A percentile compares a stretch with the other conserved stretches of the same genome.
phyloP scores from a whole-genome alignment of 2,797 vertebrate genomes.

The Onychomys leucogaster region DNA sequence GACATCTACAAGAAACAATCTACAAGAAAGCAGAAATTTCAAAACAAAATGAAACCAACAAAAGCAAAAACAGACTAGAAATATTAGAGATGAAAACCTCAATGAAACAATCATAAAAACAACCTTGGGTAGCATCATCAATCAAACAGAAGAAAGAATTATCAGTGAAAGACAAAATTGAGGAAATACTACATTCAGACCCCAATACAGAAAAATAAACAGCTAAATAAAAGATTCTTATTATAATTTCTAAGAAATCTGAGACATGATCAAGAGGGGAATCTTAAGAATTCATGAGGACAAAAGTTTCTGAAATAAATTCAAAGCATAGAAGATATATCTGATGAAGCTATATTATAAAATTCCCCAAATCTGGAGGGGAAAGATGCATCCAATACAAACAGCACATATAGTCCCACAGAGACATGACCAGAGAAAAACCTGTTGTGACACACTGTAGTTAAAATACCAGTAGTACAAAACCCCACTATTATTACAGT shows the following conservation, averaged over 20 bases:
- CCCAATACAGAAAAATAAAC: not conserved
- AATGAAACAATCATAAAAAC: not conserved
- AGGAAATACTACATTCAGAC: not conserved
- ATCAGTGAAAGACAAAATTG: not conserved
- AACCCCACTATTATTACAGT: not conserved
- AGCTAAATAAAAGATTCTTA: not conserved
- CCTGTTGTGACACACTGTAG: not conserved
- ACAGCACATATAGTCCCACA: too few relatives aligned
- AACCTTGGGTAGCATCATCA: not conserved
- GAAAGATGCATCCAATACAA: not conserved
- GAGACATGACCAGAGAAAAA: not conserved
- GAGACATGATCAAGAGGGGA: not conserved
- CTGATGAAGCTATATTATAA: not conserved
- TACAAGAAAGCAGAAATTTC: not conserved
- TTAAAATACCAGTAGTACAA: not conserved
- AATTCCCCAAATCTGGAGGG: too few relatives aligned
- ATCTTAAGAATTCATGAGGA: not conserved
- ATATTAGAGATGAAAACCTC: not conserved
- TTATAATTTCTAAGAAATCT: not conserved
- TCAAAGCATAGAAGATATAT: not conserved
- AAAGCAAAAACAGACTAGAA: not conserved
- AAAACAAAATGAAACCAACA: not conserved
- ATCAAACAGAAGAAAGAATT: not conserved
- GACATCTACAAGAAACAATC: not conserved
- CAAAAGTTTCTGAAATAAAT: not conserved